Evolutionary conservation across 1,140 invertebrate genomes (phyloP).

Genomic region (Drosophila sturtevanti): DNA sequence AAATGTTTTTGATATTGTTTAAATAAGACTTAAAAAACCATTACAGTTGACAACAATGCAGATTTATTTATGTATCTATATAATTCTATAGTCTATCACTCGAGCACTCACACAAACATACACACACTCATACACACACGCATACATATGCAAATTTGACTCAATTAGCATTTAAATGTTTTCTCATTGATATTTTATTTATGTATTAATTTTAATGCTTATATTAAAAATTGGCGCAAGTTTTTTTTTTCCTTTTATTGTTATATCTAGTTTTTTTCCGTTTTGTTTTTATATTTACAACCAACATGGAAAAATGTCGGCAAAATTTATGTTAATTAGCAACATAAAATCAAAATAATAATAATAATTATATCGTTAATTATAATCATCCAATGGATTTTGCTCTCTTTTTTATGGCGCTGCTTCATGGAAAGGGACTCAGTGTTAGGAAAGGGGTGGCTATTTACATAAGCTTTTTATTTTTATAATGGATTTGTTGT

Average conservation of each 20-base stretch:
- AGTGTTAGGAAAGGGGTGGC: not conserved
- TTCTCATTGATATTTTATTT: constrained; percentile 47
- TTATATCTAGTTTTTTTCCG: constrained; percentile 51
- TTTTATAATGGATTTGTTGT: constrained; percentile 47
- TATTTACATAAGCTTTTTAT: constrained; percentile 39
- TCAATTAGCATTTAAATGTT: constrained; percentile 66
- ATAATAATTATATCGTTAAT: constrained; percentile 36
- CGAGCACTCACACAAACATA: not conserved
- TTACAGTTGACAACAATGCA: constrained; percentile 79
- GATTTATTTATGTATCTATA: constrained; percentile 57
- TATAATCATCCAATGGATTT: constrained; percentile 20
- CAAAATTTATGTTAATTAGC: constrained; percentile 29
- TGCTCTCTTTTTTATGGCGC: constrained; percentile 27
- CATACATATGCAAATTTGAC: constrained; percentile 24
- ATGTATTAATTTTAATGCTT: constrained; percentile 46
- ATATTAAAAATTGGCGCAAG: constrained; percentile 67
- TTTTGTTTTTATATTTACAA: constrained; percentile 68
- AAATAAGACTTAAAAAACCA: constrained; percentile 75
- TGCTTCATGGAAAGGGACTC: constrained; percentile 17
- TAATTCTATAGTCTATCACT: constrained; percentile 30
- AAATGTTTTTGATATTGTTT: constrained; percentile 65
- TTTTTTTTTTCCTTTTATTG: constrained; percentile 31
- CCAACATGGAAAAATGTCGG: constrained; percentile 30
- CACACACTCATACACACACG: not conserved
- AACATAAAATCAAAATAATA: constrained; percentile 39